Evolutionary conservation across 2,888 invertebrate species (phyloP).

Genomic region (Metopia argyrocephala): DNA sequence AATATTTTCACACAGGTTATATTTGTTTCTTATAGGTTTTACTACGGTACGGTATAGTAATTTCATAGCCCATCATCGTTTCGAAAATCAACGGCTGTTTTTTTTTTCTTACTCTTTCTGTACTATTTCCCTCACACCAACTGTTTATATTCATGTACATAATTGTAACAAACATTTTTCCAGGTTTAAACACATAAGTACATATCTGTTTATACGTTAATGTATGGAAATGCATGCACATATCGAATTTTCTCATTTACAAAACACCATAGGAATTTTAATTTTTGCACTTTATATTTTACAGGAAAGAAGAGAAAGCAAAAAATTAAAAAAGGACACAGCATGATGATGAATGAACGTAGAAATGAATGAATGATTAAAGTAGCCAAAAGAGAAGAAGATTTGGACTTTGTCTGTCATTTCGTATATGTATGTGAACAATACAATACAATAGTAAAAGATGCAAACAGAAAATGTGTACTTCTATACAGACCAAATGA

Average conservation of each 20-base stretch:
- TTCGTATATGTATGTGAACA: not conserved
- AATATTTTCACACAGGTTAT: too few species aligned
- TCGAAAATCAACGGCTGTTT: too few species aligned
- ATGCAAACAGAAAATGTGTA: not conserved
- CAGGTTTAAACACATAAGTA: constrained; percentile 3
- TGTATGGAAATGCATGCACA: not conserved
- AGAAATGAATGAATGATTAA: not conserved
- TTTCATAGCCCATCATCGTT: too few species aligned
- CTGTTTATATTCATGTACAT: not conserved
- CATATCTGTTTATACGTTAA: not conserved
- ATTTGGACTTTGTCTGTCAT: constrained; percentile 11
- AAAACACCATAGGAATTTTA: constrained; percentile 18
- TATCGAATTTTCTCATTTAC: not conserved
- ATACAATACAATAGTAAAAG: not conserved
- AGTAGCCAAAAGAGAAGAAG: not conserved
- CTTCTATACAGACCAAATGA: not conserved
- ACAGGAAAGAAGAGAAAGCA: not conserved
- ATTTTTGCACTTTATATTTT: constrained; percentile 28
- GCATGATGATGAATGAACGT: constrained; percentile 5
- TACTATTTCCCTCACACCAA: not conserved
- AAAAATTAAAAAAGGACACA: not conserved
- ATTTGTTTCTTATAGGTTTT: too few species aligned
- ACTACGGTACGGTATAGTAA: too few species aligned
- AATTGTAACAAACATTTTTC: not conserved
- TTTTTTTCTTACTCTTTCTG: not conserved